phyloP scores from a whole-genome alignment of 2,888 invertebrate genomes.

The Agrochola lychnidis region DNA sequence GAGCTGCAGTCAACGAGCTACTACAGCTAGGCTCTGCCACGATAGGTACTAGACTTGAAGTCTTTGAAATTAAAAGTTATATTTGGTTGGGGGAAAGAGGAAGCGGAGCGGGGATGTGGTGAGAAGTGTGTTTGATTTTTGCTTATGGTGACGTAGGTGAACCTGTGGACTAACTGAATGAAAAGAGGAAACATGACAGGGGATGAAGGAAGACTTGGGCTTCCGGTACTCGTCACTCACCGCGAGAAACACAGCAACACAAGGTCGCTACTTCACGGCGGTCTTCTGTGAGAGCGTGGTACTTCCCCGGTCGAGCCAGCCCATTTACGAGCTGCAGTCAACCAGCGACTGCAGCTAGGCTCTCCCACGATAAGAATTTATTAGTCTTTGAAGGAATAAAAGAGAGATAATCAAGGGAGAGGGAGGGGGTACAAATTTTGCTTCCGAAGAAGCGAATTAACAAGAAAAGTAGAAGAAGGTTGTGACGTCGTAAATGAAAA shows the following conservation, averaged over 20 bases:
- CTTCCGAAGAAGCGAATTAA: background rate
- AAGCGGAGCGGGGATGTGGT: background rate
- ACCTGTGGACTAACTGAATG: no score
- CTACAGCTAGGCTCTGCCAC: constrained; percentile 28
- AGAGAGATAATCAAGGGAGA: no score
- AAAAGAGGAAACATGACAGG: no score
- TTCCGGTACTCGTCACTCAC: constrained; percentile 20
- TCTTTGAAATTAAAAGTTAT: no score
- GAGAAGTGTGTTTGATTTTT: no score
- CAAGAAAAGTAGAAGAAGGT: background rate
- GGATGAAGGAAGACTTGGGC: background rate
- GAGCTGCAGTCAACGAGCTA: background rate
- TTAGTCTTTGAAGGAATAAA: no score
- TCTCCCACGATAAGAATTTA: background rate
- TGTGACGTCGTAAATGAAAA: background rate
- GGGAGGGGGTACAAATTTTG: no score
- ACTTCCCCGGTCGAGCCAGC: constrained; percentile 42
- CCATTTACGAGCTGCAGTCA: constrained; percentile 13
- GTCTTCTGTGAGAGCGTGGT: constrained; percentile 40
- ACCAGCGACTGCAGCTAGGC: constrained; percentile 10
- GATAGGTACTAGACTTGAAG: no score
- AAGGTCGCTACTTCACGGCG: background rate
- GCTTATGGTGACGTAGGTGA: no score
- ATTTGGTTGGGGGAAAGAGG: no score
- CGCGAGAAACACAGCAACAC: constrained; percentile 23